These are phyloP conservation scores for Rhabdomys pumilio DNA, from an alignment of 2,797 vertebrate genomes.

Conservation along the genomic window DNA sequence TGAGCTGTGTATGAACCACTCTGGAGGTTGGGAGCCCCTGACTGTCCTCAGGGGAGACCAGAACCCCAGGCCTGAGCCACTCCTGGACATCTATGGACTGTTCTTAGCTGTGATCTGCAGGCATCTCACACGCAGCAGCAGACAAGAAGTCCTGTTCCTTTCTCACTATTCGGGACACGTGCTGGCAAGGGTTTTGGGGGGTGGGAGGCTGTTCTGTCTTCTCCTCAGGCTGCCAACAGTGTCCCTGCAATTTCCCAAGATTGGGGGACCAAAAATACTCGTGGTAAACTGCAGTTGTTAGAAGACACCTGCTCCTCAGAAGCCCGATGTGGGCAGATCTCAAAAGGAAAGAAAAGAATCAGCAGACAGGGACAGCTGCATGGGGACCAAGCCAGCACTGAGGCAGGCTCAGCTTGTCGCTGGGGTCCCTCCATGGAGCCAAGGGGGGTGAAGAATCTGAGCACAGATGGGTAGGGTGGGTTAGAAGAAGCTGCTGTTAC, in stretches of 20 bases:
- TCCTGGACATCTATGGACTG: neutral
- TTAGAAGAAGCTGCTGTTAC: neutral
- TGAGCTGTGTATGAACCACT: no score
- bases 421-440: neutral
- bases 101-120: neutral
- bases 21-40: neutral
- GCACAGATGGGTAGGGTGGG: neutral
- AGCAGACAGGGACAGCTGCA: slow-evolving; percentile 70
- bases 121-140: neutral
- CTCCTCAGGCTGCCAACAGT: slow-evolving; percentile 63
- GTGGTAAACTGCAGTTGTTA: slow-evolving; percentile 75
- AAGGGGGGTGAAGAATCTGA: neutral
- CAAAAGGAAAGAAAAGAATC: slow-evolving; percentile 82
- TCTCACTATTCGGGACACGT: neutral
- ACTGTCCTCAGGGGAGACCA: neutral
- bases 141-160: neutral
- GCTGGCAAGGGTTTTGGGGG: neutral
- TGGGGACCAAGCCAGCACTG: neutral
- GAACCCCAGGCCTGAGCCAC: neutral
- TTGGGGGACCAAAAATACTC: slow-evolving; percentile 70
- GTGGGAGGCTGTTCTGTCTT: slow-evolving; percentile 11
- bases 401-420: neutral
- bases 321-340: slow-evolving; percentile 81
- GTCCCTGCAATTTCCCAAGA: slow-evolving; percentile 63
- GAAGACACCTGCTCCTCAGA: slow-evolving; percentile 83